These are phyloP conservation scores for Physocephala rufipes DNA, from an alignment of 2,888 invertebrate species.

Conservation along the genomic window DNA sequence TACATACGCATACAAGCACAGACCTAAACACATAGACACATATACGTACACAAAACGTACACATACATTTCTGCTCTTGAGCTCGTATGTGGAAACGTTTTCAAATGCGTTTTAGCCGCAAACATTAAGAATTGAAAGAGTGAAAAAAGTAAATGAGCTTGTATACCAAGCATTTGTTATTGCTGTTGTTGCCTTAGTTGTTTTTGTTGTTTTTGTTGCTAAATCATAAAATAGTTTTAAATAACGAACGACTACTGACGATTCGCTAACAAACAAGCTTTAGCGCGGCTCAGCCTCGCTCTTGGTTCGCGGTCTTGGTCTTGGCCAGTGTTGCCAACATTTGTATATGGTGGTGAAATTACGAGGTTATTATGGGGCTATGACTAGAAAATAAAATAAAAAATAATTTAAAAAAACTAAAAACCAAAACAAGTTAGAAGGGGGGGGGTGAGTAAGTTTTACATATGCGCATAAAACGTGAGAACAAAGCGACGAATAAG, in stretches of 20 bases:
- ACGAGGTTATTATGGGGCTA: not conserved
- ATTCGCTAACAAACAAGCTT: too few relatives aligned
- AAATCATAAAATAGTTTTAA: slow-evolving; percentile 28
- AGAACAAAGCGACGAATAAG: slow-evolving; percentile 29
- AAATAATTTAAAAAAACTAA: too few relatives aligned
- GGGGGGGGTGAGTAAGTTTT: not conserved
- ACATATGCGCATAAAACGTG: slow-evolving; percentile 24
- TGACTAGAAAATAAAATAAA: too few relatives aligned
- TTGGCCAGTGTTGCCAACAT: slow-evolving; percentile 19
- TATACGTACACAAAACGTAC: too few relatives aligned
- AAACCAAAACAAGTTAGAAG: not conserved
- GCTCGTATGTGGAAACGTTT: too few relatives aligned
- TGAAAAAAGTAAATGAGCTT: too few relatives aligned
- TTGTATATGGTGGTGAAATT: slow-evolving; percentile 36
- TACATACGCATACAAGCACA: too few relatives aligned
- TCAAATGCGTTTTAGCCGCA: too few relatives aligned
- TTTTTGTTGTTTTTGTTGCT: slow-evolving; percentile 8
- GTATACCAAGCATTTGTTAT: too few relatives aligned
- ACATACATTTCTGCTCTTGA: too few relatives aligned
- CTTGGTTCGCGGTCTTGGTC: slow-evolving; percentile 22
- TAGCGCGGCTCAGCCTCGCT: slow-evolving; percentile 16
- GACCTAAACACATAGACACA: too few relatives aligned
- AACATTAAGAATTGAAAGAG: too few relatives aligned
- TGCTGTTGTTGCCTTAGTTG: not conserved
- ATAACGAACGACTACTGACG: not conserved